Conservation (phyloP, 2,888 invertebrate species). For the Parasteatoda lunata region DNA sequence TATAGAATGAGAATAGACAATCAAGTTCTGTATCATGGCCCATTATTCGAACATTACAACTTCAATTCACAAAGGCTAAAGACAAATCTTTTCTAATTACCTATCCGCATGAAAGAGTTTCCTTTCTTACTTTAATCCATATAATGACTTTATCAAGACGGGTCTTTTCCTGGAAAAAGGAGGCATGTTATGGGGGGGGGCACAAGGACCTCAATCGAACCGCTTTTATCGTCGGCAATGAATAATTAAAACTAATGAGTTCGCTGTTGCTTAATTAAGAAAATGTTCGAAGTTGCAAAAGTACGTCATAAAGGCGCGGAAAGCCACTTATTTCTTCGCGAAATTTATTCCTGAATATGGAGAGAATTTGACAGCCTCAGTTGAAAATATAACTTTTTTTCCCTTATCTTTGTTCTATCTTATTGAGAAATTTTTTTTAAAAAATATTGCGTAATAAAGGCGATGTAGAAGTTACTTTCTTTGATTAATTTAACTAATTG, state of each 20-base stretch:
- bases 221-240: conserved; percentile 57
- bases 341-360: not conserved
- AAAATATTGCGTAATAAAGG: no score
- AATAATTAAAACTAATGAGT: conserved; percentile 66
- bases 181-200: not conserved
- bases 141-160: conserved; percentile 57
- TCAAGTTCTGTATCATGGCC: no score
- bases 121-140: conserved; percentile 31
- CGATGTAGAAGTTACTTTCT: no score
- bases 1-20: no score
- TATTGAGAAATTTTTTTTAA: no score
- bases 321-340: conserved; percentile 25
- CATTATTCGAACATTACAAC: no score
- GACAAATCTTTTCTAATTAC: conserved; percentile 39
- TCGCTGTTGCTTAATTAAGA: conserved; percentile 62
- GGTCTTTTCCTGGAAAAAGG: conserved; percentile 19
- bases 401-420: no score
- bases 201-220: conserved; percentile 24
- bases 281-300: conserved; percentile 45
- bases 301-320: conserved; percentile 34
- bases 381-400: no score
- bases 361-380: no score
- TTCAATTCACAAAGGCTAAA: not conserved
- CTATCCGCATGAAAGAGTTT: conserved; percentile 1
- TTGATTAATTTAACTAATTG: no score